phyloP scores from a whole-genome alignment of 2,888 invertebrate genomes.

The Rotaria macrura region DNA sequence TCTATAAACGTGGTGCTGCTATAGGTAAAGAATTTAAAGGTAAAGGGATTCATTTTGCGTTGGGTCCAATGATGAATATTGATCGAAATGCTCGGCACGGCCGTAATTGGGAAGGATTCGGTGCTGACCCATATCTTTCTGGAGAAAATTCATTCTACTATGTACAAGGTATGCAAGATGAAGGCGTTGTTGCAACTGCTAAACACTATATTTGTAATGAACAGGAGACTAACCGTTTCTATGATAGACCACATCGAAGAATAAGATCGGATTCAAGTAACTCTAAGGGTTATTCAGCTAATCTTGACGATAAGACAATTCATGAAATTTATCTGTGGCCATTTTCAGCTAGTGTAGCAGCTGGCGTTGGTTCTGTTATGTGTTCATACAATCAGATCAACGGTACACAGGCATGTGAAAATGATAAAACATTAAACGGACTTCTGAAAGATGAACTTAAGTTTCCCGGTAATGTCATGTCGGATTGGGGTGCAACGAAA shows the following conservation, averaged over 20 bases:
- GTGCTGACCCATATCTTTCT: slow-evolving; percentile 15
- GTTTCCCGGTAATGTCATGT: background rate
- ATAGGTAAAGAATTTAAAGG: slow-evolving; percentile 18
- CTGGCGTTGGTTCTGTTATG: slow-evolving; percentile 9
- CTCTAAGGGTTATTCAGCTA: background rate
- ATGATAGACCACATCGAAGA: background rate
- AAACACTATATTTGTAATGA: slow-evolving; percentile 15
- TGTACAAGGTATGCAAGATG: slow-evolving; percentile 13
- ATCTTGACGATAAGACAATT: background rate
- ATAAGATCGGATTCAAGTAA: background rate
- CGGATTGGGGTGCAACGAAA: background rate
- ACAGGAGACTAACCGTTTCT: background rate
- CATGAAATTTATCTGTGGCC: slow-evolving; percentile 20
- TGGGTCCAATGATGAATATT: background rate
- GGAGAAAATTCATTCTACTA: slow-evolving; percentile 3
- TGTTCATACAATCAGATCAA: background rate
- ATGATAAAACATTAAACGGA: slow-evolving; percentile 4
- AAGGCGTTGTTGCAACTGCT: slow-evolving; percentile 9
- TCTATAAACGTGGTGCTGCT: background rate
- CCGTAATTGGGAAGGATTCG: slow-evolving; percentile 11
- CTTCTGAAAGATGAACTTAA: background rate
- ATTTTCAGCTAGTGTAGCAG: background rate
- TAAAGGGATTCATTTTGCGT: background rate
- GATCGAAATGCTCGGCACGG: background rate
- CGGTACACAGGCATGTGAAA: background rate